These are phyloP conservation scores for Watsonalla cultraria DNA, from an alignment of 2,888 invertebrate genomes.

Conservation along the genomic window DNA sequence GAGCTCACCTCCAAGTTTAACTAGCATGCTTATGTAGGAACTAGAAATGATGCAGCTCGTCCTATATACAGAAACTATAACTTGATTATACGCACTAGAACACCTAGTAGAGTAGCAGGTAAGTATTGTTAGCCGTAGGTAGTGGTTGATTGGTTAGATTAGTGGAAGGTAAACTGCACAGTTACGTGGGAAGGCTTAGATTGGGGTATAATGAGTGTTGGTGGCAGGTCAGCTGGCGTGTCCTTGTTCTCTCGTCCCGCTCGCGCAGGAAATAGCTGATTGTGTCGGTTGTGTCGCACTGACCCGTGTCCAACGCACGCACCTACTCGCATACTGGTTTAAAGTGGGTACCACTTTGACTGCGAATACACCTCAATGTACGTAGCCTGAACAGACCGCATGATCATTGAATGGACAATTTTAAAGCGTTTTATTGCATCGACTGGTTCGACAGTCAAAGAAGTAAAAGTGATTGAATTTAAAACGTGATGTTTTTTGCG, in stretches of 20 bases:
- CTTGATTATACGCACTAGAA: conserved; percentile 44
- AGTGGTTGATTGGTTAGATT: conserved; percentile 6
- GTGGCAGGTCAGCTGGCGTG: conserved; percentile 51
- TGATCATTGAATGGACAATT: no score
- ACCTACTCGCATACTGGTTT: conserved; percentile 8
- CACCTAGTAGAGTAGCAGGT: conserved; percentile 15
- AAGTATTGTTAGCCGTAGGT: conserved; percentile 2
- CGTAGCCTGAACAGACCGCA: no score
- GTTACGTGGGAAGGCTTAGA: conserved; percentile 16
- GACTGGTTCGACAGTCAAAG: no score
- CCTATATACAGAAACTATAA: conserved; percentile 1
- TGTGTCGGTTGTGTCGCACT: conserved; percentile 64
- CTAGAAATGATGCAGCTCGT: no score
- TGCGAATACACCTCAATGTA: neutral
- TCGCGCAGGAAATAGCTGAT: conserved; percentile 67
- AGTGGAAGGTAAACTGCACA: neutral
- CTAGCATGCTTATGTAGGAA: no score
- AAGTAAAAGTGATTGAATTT: no score
- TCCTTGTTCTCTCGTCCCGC: conserved; percentile 53
- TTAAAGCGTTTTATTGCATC: no score
- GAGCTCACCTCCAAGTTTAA: no score
- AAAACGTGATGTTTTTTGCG: no score
- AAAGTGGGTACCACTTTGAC: conserved; percentile 1
- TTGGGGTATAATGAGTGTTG: conserved; percentile 29
- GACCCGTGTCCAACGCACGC: conserved; percentile 54